These are phyloP conservation scores for Cinclus mexicanus DNA, from an alignment of 2,113 vertebrate genomes.

Conservation along the genomic window DNA sequence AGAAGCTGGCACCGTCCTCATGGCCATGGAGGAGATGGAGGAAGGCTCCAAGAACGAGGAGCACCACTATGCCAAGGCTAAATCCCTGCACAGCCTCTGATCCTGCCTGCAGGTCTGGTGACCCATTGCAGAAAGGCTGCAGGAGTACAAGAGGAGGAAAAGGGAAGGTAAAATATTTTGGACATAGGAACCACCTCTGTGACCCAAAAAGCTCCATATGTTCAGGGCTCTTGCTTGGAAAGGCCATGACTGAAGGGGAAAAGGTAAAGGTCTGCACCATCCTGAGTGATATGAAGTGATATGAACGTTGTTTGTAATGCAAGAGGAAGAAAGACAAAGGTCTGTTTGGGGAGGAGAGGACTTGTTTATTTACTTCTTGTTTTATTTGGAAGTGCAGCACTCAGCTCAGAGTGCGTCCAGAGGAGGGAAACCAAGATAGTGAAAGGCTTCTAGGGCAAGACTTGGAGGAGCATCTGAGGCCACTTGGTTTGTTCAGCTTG, in stretches of 20 bases:
- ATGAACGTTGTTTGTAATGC: not conserved
- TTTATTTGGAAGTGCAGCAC: not conserved
- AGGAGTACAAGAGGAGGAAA: not conserved
- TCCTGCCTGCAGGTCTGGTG: not conserved
- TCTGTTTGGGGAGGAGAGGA: not conserved
- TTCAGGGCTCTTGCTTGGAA: not conserved
- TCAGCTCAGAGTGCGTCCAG: not conserved
- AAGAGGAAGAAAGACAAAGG: not conserved
- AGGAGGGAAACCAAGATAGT: not conserved
- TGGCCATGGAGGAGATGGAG: not conserved
- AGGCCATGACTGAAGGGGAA: not conserved
- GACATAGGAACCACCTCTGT: not conserved
- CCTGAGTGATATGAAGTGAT: not conserved
- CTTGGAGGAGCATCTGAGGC: not conserved
- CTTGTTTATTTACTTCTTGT: not conserved
- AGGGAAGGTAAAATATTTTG: not conserved
- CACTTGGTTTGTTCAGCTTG: not conserved
- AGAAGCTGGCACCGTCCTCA: accelerated
- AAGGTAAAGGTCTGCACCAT: not conserved
- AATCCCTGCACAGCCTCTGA: not conserved
- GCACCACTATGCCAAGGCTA: too few species aligned
- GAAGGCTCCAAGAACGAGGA: not conserved
- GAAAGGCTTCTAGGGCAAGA: not conserved
- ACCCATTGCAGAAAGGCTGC: not conserved
- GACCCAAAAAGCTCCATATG: not conserved